Conservation (phyloP, 1,140 invertebrate species). For the Asbolus verrucosus region DNA sequence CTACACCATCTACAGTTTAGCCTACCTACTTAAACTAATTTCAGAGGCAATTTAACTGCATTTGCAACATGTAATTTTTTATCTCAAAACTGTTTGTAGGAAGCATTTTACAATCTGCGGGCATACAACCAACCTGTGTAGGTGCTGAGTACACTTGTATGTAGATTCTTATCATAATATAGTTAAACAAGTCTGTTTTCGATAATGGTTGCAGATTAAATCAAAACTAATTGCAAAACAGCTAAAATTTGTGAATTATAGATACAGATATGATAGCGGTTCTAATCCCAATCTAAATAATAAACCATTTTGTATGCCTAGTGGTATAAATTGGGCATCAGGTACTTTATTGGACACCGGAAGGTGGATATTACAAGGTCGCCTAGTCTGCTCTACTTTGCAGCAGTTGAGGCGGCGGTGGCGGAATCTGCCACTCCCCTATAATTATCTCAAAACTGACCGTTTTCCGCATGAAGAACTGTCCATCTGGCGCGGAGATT, state of each 20-base stretch:
- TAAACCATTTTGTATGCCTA: neutral
- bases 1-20: too few relatives aligned
- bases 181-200: conserved; percentile 13
- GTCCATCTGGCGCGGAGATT: neutral
- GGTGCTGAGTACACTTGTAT: neutral
- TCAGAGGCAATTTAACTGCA: too few relatives aligned
- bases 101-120: too few relatives aligned
- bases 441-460: conserved; percentile 1
- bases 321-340: conserved; percentile 7
- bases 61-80: too few relatives aligned
- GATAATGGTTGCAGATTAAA: neutral
- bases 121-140: neutral
- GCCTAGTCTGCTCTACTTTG: conserved; percentile 42
- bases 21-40: too few relatives aligned
- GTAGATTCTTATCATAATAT: neutral
- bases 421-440: conserved; percentile 41
- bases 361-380: conserved; percentile 37
- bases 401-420: conserved; percentile 35
- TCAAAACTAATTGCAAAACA: conserved; percentile 17
- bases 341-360: conserved; percentile 14
- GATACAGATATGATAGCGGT: neutral
- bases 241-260: conserved; percentile 4
- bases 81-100: too few relatives aligned
- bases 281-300: neutral
- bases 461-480: conserved; percentile 36